Evolutionary conservation across 2,888 invertebrate genomes (phyloP).

Genomic region (Spodoptera picta): DNA sequence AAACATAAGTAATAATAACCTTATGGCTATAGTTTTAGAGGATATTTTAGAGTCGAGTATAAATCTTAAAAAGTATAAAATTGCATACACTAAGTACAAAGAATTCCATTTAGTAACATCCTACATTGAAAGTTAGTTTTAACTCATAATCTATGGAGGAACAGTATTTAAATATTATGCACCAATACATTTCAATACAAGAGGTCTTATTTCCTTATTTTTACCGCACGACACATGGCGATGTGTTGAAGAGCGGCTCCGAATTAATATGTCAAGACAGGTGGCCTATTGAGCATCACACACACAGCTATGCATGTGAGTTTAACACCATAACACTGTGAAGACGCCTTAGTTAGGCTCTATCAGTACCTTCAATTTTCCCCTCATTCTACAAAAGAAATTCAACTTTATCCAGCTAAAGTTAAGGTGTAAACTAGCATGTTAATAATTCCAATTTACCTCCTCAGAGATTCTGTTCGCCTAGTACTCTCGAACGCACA

Average conservation of each 20-base stretch:
- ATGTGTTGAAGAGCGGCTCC: slow-evolving; percentile 34
- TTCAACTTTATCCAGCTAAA: slow-evolving; percentile 22
- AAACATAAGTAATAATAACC: too few species aligned
- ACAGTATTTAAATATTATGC: too few species aligned
- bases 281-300: slow-evolving; percentile 57
- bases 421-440: slow-evolving; percentile 51
- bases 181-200: background rate
- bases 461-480: slow-evolving; percentile 71
- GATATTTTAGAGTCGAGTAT: too few species aligned
- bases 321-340: slow-evolving; percentile 53
- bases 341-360: slow-evolving; percentile 52
- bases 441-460: slow-evolving; percentile 42
- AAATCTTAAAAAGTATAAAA: too few species aligned
- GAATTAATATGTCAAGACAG: slow-evolving; percentile 55
- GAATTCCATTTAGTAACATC: too few species aligned
- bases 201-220: slow-evolving; percentile 15
- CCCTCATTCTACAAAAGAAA: slow-evolving; percentile 30
- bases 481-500: slow-evolving; percentile 81
- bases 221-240: slow-evolving; percentile 13
- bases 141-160: background rate
- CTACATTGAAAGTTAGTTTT: too few species aligned
- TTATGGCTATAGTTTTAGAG: too few species aligned
- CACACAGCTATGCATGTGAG: slow-evolving; percentile 47
- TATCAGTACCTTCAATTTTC: slow-evolving; percentile 54
- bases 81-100: too few species aligned